Conservation (phyloP, 1,140 invertebrate genomes). For the Olivierus martensii region DNA sequence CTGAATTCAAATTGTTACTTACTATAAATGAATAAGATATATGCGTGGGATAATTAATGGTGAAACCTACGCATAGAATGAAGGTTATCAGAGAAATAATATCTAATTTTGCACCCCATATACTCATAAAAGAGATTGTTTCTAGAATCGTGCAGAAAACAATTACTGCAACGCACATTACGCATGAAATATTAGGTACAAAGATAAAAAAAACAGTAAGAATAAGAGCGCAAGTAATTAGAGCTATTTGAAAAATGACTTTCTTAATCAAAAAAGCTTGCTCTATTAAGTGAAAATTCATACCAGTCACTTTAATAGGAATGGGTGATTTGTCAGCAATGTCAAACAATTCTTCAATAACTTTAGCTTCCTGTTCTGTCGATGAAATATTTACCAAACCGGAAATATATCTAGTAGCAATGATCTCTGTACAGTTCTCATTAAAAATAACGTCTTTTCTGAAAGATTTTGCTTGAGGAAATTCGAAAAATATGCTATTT, state of each 20-base stretch:
- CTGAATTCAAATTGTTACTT: slow-evolving; percentile 33
- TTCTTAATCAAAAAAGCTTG: slow-evolving; percentile 83
- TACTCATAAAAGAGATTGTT: slow-evolving; percentile 90
- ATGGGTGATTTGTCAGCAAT: slow-evolving; percentile 61
- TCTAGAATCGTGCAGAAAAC: slow-evolving; percentile 89
- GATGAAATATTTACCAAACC: slow-evolving; percentile 79
- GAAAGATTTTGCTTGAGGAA: slow-evolving; percentile 40
- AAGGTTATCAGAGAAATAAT: slow-evolving; percentile 97
- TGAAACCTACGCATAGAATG: slow-evolving; percentile 97
- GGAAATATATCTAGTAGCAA: slow-evolving; percentile 70
- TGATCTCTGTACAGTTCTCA: slow-evolving; percentile 51
- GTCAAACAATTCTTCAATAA: slow-evolving; percentile 60
- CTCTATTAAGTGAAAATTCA: slow-evolving; percentile 88
- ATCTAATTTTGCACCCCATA: slow-evolving; percentile 88
- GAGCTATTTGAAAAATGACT: slow-evolving; percentile 81
- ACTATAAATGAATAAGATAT: slow-evolving; percentile 90
- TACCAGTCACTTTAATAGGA: slow-evolving; percentile 81
- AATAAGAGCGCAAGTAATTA: slow-evolving; percentile 82
- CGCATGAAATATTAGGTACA: slow-evolving; percentile 84
- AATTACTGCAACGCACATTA: slow-evolving; percentile 84
- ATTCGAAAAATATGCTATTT: slow-evolving; percentile 39
- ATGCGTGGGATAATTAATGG: slow-evolving; percentile 91
- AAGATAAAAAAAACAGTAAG: slow-evolving; percentile 90
- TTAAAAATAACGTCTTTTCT: slow-evolving; percentile 74
- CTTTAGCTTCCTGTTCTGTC: slow-evolving; percentile 77